A percentile compares a stretch with the other conserved stretches of the same genome.
These are phyloP conservation scores for Myathropa florea DNA, from an alignment of 2,888 invertebrate species.

Conservation along the genomic window DNA sequence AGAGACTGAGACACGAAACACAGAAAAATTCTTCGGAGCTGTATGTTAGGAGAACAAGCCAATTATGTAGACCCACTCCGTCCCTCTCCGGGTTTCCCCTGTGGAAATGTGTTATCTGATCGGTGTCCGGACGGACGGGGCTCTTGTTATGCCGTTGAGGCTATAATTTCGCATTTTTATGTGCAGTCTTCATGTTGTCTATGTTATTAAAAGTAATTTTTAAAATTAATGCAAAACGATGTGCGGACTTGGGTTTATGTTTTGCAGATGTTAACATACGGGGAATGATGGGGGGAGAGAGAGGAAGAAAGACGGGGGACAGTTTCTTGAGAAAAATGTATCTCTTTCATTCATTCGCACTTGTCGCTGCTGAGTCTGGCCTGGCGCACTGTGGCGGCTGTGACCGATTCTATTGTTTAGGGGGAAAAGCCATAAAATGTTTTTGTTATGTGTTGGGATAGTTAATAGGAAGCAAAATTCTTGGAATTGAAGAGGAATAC, in stretches of 20 bases:
- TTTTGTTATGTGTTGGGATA: background rate
- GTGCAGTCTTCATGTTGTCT: conserved; percentile 35
- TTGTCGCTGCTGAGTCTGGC: background rate
- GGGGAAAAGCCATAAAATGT: conserved; percentile 10
- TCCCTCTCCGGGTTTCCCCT: too few relatives aligned
- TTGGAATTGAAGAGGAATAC: background rate
- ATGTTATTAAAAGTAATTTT: conserved; percentile 54
- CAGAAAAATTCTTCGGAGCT: conserved; percentile 15
- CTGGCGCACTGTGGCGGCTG: background rate
- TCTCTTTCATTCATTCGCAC: background rate
- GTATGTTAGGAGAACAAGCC: conserved; percentile 37
- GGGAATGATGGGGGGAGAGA: background rate
- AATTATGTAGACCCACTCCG: conserved; percentile 35
- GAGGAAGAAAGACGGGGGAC: background rate
- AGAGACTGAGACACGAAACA: background rate
- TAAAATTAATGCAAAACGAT: conserved; percentile 46
- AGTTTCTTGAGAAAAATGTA: conserved; percentile 27
- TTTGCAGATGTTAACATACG: conserved; percentile 24
- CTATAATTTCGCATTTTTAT: conserved; percentile 45
- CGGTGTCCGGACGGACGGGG: background rate
- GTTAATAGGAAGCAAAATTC: background rate
- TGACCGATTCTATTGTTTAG: conserved; percentile 1
- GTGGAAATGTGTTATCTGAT: conserved; percentile 31
- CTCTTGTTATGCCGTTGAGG: background rate
- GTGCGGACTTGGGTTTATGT: conserved; percentile 18